phyloP scores from a whole-genome alignment of 2,888 invertebrate genomes.

The Apoderus coryli region DNA sequence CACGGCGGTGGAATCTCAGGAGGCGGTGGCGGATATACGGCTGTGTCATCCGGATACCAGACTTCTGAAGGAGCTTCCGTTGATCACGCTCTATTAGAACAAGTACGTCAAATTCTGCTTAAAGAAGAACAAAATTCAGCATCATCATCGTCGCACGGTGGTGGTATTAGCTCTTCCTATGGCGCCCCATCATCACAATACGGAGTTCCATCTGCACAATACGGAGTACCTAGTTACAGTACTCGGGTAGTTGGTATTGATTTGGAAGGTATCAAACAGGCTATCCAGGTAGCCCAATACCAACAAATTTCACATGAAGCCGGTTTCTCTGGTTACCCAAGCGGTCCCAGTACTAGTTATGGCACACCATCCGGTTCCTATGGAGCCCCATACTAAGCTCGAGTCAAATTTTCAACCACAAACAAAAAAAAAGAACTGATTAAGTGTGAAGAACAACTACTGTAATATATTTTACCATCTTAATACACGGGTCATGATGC shows the following conservation, averaged over 20 bases:
- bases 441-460: slow-evolving; percentile 21
- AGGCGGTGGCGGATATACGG: slow-evolving; percentile 59
- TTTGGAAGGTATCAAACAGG: slow-evolving; percentile 73
- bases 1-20: slow-evolving; percentile 29
- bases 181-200: slow-evolving; percentile 49
- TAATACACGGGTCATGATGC: slow-evolving; percentile 33
- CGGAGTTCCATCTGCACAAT: slow-evolving; percentile 50
- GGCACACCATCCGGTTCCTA: slow-evolving; percentile 37
- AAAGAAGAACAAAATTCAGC: slow-evolving; percentile 59
- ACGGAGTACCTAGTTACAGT: slow-evolving; percentile 44
- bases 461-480: slow-evolving; percentile 13
- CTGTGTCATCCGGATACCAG: slow-evolving; percentile 64
- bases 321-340: slow-evolving; percentile 33
- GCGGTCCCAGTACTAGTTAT: slow-evolving; percentile 32
- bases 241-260: slow-evolving; percentile 69
- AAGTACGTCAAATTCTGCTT: slow-evolving; percentile 71
- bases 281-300: slow-evolving; percentile 78
- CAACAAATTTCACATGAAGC: slow-evolving; percentile 48
- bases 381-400: slow-evolving; percentile 21
- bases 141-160: slow-evolving; percentile 36
- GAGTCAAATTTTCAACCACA: no score
- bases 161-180: slow-evolving; percentile 32
- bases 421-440: slow-evolving; percentile 20
- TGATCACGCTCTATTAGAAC: slow-evolving; percentile 65
- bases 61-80: slow-evolving; percentile 74